Evolutionary conservation across 2,888 invertebrate species (phyloP).

Genomic region (Tethea ocularis): DNA sequence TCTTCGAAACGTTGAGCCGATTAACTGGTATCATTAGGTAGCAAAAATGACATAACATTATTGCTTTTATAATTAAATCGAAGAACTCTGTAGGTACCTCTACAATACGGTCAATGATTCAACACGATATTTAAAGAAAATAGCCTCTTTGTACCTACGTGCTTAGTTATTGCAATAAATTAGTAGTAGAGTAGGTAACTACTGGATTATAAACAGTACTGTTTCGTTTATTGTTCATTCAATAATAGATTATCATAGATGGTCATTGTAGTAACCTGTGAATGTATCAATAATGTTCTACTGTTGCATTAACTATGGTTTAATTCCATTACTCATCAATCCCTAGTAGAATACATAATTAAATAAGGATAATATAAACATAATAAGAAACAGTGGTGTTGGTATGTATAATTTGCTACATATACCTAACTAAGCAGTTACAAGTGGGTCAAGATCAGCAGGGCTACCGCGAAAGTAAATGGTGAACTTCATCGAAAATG

Average conservation of each 20-base stretch:
- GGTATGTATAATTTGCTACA: too few relatives aligned
- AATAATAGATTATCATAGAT: neutral
- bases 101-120: neutral
- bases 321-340: too few relatives aligned
- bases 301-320: neutral
- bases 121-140: neutral
- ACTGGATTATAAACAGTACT: neutral
- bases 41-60: slow-evolving; percentile 9
- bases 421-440: too few relatives aligned
- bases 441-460: too few relatives aligned
- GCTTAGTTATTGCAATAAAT: neutral
- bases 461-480: too few relatives aligned
- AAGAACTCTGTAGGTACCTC: too few relatives aligned
- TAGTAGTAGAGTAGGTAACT: neutral
- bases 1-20: slow-evolving; percentile 43
- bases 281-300: neutral
- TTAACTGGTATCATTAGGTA: slow-evolving; percentile 23
- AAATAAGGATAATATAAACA: too few relatives aligned
- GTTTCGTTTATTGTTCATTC: neutral
- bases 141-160: neutral
- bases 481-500: too few relatives aligned
- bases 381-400: too few relatives aligned
- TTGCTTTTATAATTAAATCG: neutral
- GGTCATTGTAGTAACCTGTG: neutral
- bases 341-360: too few relatives aligned